Evolutionary conservation across 2,888 invertebrate species (phyloP), one percentile per base, ranked within the genome.

Genomic region (Pachliopta kotzebuea): DNA sequence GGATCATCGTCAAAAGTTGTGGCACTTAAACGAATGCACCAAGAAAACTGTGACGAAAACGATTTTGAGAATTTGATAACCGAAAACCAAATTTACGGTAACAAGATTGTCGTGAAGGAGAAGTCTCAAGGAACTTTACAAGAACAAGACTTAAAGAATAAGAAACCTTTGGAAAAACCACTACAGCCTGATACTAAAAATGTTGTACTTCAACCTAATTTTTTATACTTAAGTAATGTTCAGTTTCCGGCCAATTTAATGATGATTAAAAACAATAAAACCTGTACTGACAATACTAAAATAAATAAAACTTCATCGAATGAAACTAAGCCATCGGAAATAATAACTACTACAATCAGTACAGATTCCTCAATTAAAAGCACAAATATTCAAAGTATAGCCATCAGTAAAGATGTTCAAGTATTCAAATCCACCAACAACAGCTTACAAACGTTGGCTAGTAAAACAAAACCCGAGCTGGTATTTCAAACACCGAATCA

Each of bases 31-130:
- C 78, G 90, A 55, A 77, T 89, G 67, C 91, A 90, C 69, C 91
- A 92, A 67, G 91, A 91, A 60, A 88, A 89, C 71, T 86, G 85
- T 69, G 92, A 92, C 71, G 91, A 92, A 74, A 90, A 92, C 66
- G 92, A 92, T 75, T 92, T 92, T 74, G 92, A 92, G 73, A 92
- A 92, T 78, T 81, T 92, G 71, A 92, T 92, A 55, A 92, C 92
- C 29, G 92, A 92, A 76, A 92, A 92, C 79, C 92, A 92, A 81
- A 92, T 92, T 68, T 92, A 92, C 74, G 92, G 92, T 70, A 91
- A 92, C 71, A 92, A 92, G 81, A 92, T 92, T 82, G 91, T 92
- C 81, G 90, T 92, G 81, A 92, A 92, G 86, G 91, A 92, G 85
- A 92, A 92, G 73, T 84, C 85, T 63, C 88, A 88, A 76, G 83